A percentile compares a stretch with the other conserved stretches of the same genome.
phyloP scores from a whole-genome alignment of 2,888 invertebrate genomes.

The Lottia scabra region DNA sequence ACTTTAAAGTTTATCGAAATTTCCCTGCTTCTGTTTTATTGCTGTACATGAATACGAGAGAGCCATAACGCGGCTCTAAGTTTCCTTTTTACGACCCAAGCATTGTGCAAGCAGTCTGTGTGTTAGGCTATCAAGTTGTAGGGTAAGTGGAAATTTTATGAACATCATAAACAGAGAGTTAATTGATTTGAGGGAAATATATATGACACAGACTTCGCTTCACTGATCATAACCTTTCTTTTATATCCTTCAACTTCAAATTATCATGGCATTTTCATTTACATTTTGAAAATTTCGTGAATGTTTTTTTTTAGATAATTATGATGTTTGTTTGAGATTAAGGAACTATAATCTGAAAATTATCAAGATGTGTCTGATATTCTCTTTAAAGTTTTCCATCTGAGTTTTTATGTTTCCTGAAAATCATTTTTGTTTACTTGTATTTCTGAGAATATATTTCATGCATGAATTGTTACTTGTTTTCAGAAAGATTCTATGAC shows the following conservation, averaged over 20 bases:
- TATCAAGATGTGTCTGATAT: too few species aligned
- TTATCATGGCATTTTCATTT: constrained; percentile 1
- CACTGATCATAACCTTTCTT: constrained; percentile 2
- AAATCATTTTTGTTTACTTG: too few species aligned
- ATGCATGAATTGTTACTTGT: too few species aligned
- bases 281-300: neutral
- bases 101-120: constrained; percentile 1
- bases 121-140: neutral
- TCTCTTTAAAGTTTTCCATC: too few species aligned
- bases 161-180: neutral
- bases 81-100: constrained; percentile 7
- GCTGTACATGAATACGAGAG: constrained; percentile 6
- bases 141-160: constrained; percentile 5
- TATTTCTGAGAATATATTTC: too few species aligned
- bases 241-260: neutral
- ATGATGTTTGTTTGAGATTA: neutral
- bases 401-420: too few species aligned
- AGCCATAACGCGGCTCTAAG: constrained; percentile 5
- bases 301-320: neutral
- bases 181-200: constrained; percentile 4
- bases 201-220: constrained; percentile 1
- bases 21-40: constrained; percentile 1
- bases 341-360: too few species aligned
- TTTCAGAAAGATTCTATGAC: too few species aligned
- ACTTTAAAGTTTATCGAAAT: constrained; percentile 7